Evolutionary conservation across 2,113 vertebrate species (phyloP).

Genomic region (Sinocyclocheilus rhinocerous): DNA sequence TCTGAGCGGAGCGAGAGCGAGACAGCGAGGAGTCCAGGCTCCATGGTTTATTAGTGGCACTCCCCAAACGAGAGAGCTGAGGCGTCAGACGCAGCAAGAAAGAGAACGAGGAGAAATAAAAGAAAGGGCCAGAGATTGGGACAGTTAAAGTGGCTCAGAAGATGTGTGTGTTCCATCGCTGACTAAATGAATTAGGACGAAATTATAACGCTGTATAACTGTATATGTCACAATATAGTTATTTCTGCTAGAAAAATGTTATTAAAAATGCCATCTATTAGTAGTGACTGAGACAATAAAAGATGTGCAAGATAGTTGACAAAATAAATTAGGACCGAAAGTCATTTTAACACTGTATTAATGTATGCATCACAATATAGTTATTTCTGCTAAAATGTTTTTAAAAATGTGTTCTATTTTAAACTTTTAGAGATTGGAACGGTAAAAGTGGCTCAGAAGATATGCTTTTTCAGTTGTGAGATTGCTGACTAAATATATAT

Average conservation of each 20-base stretch:
- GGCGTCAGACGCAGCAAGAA: constrained; percentile 70
- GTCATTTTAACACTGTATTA: neutral
- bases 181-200: neutral
- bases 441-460: too few relatives aligned
- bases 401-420: neutral
- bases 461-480: too few relatives aligned
- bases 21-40: constrained; percentile 72
- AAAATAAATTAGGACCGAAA: neutral
- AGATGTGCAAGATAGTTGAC: neutral
- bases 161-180: neutral
- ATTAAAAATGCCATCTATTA: neutral
- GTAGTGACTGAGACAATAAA: neutral
- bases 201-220: neutral
- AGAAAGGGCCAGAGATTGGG: neutral
- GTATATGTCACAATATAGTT: neutral
- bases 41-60: constrained; percentile 74
- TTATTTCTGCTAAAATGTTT: neutral
- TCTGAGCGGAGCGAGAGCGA: constrained; percentile 47
- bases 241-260: neutral
- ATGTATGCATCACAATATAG: neutral
- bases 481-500: too few relatives aligned
- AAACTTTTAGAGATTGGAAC: too few relatives aligned
- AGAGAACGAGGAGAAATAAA: constrained; percentile 46
- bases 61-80: constrained; percentile 68
- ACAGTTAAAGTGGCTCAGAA: constrained; percentile 21